Conservation (phyloP, 2,888 invertebrate species). For the Altica lythri region DNA sequence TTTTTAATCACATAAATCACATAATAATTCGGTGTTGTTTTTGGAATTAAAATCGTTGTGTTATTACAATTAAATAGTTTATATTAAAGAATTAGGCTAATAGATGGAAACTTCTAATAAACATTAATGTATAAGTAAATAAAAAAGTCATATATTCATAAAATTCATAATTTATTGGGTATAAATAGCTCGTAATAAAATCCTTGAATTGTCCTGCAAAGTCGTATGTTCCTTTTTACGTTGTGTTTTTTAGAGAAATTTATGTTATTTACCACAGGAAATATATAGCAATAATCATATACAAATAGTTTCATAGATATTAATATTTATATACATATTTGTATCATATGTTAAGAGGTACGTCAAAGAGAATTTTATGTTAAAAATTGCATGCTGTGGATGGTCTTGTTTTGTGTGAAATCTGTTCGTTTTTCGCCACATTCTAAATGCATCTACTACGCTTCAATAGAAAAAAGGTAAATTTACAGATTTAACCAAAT, state of each 20-base stretch:
- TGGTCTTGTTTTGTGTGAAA: conserved; percentile 12
- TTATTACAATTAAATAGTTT: no score
- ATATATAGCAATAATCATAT: conserved; percentile 57
- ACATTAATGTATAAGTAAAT: no score
- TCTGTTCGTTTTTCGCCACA: conserved; percentile 16
- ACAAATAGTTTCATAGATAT: conserved; percentile 49
- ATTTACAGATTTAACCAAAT: no score
- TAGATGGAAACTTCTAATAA: no score
- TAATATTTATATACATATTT: conserved; percentile 45
- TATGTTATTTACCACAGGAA: conserved; percentile 51
- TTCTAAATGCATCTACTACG: no score
- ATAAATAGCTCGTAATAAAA: background rate
- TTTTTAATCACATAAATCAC: no score
- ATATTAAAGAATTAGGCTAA: no score
- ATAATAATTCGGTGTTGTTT: no score
- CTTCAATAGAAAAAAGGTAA: no score
- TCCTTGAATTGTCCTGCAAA: conserved; percentile 42
- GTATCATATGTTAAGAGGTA: conserved; percentile 35
- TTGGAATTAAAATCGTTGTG: no score
- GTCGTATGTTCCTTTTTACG: conserved; percentile 52
- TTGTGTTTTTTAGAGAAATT: conserved; percentile 41
- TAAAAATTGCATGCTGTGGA: conserved; percentile 33
- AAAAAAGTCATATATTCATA: no score
- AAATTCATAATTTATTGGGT: no score
- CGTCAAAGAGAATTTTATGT: conserved; percentile 33